A percentile compares a stretch with the other conserved stretches of the same genome.
Evolutionary conservation across 2,113 vertebrate genomes (phyloP).

Genomic region (Protomyctophum bolini): DNA sequence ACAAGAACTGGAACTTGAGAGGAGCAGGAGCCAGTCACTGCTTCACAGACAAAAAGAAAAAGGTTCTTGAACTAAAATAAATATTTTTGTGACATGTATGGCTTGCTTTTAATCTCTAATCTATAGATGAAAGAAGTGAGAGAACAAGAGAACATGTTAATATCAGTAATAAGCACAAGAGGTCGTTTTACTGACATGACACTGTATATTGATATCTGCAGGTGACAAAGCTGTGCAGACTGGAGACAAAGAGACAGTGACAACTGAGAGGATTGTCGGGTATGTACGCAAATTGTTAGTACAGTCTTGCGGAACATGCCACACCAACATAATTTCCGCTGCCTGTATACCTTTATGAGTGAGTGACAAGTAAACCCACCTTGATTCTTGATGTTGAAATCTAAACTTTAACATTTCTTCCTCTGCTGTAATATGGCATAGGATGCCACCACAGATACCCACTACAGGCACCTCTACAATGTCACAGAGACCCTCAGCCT

Average conservation of each 20-base stretch:
- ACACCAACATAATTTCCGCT: background rate
- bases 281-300: background rate
- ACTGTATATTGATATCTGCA: constrained; percentile 29
- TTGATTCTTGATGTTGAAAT: background rate
- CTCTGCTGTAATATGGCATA: background rate
- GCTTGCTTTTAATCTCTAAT: too few relatives aligned
- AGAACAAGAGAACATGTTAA: too few relatives aligned
- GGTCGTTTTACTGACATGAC: constrained; percentile 28
- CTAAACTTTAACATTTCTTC: too few relatives aligned
- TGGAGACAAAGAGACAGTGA: constrained; percentile 44
- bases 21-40: constrained; percentile 46
- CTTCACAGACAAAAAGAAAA: constrained; percentile 41
- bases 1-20: constrained; percentile 70
- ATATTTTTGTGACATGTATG: too few relatives aligned
- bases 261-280: constrained; percentile 49
- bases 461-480: constrained; percentile 33
- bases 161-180: constrained; percentile 36
- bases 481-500: constrained; percentile 18
- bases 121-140: too few relatives aligned
- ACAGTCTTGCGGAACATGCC: constrained; percentile 10
- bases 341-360: constrained; percentile 21
- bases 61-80: background rate
- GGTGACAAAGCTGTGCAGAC: constrained; percentile 24
- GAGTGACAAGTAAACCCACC: background rate
- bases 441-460: constrained; percentile 29